Base-by-base conservation (phyloP, 2,888 invertebrate species). In the Eudemis profundana region DNA sequence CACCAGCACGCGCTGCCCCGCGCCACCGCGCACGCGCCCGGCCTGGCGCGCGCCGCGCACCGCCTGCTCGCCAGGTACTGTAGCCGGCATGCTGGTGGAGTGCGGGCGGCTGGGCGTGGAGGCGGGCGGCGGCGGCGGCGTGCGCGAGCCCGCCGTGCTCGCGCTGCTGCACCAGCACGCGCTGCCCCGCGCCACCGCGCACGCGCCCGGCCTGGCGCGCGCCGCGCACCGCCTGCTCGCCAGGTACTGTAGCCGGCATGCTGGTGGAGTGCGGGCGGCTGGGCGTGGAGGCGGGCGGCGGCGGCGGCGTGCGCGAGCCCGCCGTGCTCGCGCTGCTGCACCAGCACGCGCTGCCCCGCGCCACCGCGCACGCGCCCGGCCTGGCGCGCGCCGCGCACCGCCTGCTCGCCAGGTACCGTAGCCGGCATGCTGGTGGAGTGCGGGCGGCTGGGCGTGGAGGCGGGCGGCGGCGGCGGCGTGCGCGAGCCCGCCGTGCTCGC, bases 11-110 rank as follows among this genome's bases (percentile, higher is more conserved):
- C 40, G 15, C 40, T 40, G 15, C 40, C 40, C 15, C 40, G 40
- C 40, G 40, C 40, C 40, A 40, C 40, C 15, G 15, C 14, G 36
- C 68, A 73, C 33, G 74, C 69, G 17, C 74, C 76, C 56, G 81
- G 80, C 72, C 82, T 88, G 5, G 10, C 77, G 77, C 36, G 83
- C 84, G 56, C 79, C 69, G 86, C 85, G 29, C 29, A 29, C 29
- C 29, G 29, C 29, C 15, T 95, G 96, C 10, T 97, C 80, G 96
- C 96, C 78, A 96, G 96, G 1, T 96, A 96, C 94, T 94, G 23
- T 23, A 23, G 5, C 23, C 23, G 23, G 23, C 3, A 5, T 5
- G 23, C 23, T 10, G 8, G 29, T 29, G 7, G 2, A 29, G 29
- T 29, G 8, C 29, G 29, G 7, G 29, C 23, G 23, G 23, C 23